Base-by-base conservation (phyloP, 2,888 invertebrate species). In the Hydraecia micacea region DNA sequence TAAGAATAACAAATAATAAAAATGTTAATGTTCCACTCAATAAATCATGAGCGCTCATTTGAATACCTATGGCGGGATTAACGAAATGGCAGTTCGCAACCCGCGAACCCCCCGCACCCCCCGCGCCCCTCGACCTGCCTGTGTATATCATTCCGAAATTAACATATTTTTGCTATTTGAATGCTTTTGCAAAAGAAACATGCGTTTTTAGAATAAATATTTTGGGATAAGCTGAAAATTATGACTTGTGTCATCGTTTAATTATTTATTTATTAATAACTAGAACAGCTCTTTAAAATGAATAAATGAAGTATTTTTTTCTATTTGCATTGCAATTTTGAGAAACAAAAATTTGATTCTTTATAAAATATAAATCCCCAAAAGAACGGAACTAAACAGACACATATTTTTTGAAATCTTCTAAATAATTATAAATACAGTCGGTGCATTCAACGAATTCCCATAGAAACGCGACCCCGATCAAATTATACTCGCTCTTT, bases 1-100 rank as follows among this genome's bases (percentile, higher is more conserved):
- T 95, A 97, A 97, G 95, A 97, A 97, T 97, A 97, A 97, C 97
- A 97, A 97, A 97, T 97, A 97, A 97, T 97, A 97, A 97, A 97
- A 97, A 97, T 97, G 97, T 94, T 95, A 97, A 97, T 97, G 96
- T 96, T 96, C 97, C 97, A 97, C 97, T 97, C 97, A 96, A 97
- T 97, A 97, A 97, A 97, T 97, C 97, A 97, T 96, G 95, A 95
- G 94, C 90, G 92, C 96, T 97, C 96, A 97, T 97, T 96, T 97
- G 96, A 96, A 97, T 97, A 95, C 95, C 92, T 95, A 96, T 96
- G 91, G 93, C 91, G 92, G 95, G 96, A 96, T 96, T 96, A 96
- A 95, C 93, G 93, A 94, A 95, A 95, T 94, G 92, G 92, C 94
- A 95, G 93, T 87, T 86, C 86, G 87, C 88, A 83, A 83, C 82